Percentiles rank a stretch among this genome's conserved stretches.
phyloP scores from a whole-genome alignment of 2,888 invertebrate species.

The Onthophagus sagittarius region DNA sequence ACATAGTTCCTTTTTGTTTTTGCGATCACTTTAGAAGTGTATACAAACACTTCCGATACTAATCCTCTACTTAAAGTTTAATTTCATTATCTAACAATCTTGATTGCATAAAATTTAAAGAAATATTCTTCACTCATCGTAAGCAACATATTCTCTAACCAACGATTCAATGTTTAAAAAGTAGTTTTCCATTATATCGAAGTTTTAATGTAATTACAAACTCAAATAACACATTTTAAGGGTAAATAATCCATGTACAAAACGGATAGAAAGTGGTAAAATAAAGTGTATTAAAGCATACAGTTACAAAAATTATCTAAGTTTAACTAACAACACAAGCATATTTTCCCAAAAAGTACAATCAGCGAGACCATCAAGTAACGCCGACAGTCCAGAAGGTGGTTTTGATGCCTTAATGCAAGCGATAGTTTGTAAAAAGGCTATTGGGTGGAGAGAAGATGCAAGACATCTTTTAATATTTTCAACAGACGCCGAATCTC shows the following conservation, averaged over 20 bases:
- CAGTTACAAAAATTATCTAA: slow-evolving; percentile 71
- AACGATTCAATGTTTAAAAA: too few relatives aligned
- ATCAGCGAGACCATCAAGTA: slow-evolving; percentile 49
- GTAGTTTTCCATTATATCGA: too few relatives aligned
- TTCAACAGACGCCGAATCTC: slow-evolving; percentile 73
- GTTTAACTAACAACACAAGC: slow-evolving; percentile 48
- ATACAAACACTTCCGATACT: too few relatives aligned
- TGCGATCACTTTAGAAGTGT: too few relatives aligned
- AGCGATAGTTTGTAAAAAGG: slow-evolving; percentile 65
- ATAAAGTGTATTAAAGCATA: slow-evolving; percentile 55
- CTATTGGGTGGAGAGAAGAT: slow-evolving; percentile 74
- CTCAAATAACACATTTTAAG: not conserved
- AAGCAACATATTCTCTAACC: too few relatives aligned
- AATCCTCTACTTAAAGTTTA: too few relatives aligned
- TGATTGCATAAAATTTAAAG: too few relatives aligned
- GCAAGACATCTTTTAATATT: slow-evolving; percentile 72
- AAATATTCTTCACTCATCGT: too few relatives aligned
- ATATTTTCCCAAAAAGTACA: slow-evolving; percentile 47
- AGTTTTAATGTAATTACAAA: too few relatives aligned
- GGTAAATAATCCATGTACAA: not conserved
- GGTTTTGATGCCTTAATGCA: slow-evolving; percentile 88
- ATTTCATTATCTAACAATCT: too few relatives aligned
- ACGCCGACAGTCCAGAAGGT: slow-evolving; percentile 62
- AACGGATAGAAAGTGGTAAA: not conserved
- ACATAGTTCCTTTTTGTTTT: too few relatives aligned